Evolutionary conservation across 2,888 invertebrate species (phyloP), one percentile per base, ranked within the genome.

Genomic region (Sipha maydis): DNA sequence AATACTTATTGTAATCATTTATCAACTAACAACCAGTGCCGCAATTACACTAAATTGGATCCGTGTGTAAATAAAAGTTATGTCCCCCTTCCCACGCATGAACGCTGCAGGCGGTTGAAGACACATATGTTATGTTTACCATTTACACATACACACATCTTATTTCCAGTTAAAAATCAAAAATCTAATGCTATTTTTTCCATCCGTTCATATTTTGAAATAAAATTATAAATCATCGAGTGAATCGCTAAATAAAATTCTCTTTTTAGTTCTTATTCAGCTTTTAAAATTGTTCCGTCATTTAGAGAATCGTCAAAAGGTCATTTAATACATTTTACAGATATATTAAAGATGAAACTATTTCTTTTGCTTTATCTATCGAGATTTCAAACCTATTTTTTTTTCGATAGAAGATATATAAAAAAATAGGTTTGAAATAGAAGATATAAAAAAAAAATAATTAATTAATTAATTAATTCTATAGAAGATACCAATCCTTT

Each of bases 141-240:
- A n/a, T n/a, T n/a, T 28, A n/a, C 48, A 76, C n/a, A 48, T 76
- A n/a, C 11, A 48, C n/a, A 77, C 48, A 77, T 77, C 28, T 77
- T 77, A 77, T 77, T 77, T 17, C 77, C 77, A 11, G 77, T 77
- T 54, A 77, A 77, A 77, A 77, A 28, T 48, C 48, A 28, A 28
- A 77, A 48, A 54, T 77, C 77, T 28, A n/a, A 48, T 17, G 41
- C 17, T 25, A 54, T 14, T 77, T 77, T 48, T 21, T 76, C n/a
- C 41, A 48, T 76, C n/a, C 48, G 76, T 76, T 76, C n/a, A 48
- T 76, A 76, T 76, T 48, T 76, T n/a, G n/a, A 48, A 41, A 14
- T 76, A 21, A 48, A 76, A 76, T 75, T 38, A 75, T 25, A 38
- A 75, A 75, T 75, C 31, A 75, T 75, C 14, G 11, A 28, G 69